phyloP scores from a whole-genome alignment of 2,113 vertebrate species.

The Zingel zingel region DNA sequence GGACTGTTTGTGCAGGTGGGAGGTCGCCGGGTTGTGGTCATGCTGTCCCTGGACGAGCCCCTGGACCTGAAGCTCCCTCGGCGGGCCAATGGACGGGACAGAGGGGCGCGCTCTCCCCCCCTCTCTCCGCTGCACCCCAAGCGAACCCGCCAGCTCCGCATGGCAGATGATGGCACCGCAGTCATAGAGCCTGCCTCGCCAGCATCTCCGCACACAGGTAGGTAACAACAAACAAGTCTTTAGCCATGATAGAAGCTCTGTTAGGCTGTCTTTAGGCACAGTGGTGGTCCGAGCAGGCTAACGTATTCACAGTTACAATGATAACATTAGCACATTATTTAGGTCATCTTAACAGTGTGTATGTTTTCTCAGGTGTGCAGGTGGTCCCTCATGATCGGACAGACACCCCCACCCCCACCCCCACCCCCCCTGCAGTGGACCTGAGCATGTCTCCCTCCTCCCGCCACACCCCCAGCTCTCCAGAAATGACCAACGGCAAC shows the following conservation, averaged over 20 bases:
- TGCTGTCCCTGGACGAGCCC: constrained; percentile 97
- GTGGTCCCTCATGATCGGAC: constrained; percentile 85
- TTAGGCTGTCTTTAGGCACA: neutral
- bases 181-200: constrained; percentile 85
- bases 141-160: constrained; percentile 83
- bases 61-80: constrained; percentile 96
- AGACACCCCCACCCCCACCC: constrained; percentile 83
- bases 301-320: neutral
- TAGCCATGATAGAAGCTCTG: neutral
- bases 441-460: constrained; percentile 92
- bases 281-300: neutral
- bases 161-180: constrained; percentile 85
- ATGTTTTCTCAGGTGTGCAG: constrained; percentile 74
- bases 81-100: constrained; percentile 84
- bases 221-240: neutral
- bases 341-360: constrained; percentile 22
- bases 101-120: constrained; percentile 62
- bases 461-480: constrained; percentile 88
- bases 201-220: constrained; percentile 86
- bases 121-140: constrained; percentile 76
- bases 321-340: no score
- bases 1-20: constrained; percentile 75
- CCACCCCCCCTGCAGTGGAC: constrained; percentile 88
- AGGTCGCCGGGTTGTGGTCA: constrained; percentile 76
- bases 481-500: constrained; percentile 87